These are phyloP conservation scores for Eurois occulta DNA, from an alignment of 2,888 invertebrate species.

Conservation along the genomic window DNA sequence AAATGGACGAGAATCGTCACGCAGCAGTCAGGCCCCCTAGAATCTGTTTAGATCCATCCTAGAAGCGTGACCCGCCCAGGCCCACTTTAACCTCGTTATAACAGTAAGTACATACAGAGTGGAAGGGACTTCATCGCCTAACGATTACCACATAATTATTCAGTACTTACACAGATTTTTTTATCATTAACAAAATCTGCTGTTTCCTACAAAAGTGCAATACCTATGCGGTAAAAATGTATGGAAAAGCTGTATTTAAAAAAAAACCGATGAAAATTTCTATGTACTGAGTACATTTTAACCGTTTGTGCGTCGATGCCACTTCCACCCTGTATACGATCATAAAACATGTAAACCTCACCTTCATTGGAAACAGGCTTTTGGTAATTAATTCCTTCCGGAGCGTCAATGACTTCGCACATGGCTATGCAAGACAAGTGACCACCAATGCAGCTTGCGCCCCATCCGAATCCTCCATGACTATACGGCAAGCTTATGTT, in stretches of 20 bases:
- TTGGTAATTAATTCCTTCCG: conserved; percentile 91
- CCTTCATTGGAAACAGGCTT: conserved; percentile 85
- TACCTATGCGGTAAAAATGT: neutral
- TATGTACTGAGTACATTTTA: neutral
- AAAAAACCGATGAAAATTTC: neutral
- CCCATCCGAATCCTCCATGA: conserved; percentile 94
- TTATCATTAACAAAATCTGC: neutral
- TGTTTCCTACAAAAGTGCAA: neutral
- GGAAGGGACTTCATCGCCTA: too few relatives aligned
- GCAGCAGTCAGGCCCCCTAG: too few relatives aligned
- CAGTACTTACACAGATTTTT: too few relatives aligned
- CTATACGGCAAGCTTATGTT: conserved; percentile 93
- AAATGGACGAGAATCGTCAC: too few relatives aligned
- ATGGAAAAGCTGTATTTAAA: neutral
- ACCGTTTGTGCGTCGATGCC: neutral
- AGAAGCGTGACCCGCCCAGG: too few relatives aligned
- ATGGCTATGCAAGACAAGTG: conserved; percentile 94
- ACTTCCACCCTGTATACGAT: neutral
- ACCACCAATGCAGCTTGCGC: conserved; percentile 93
- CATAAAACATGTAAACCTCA: neutral
- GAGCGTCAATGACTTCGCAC: conserved; percentile 94
- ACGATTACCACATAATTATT: too few relatives aligned
- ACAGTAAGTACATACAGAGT: too few relatives aligned
- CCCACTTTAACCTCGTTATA: too few relatives aligned
- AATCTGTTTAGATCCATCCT: too few relatives aligned